Evolutionary conservation across 2,888 invertebrate genomes (phyloP), one percentile per base, ranked within the genome.

Genomic region (Xestia c-nigrum): DNA sequence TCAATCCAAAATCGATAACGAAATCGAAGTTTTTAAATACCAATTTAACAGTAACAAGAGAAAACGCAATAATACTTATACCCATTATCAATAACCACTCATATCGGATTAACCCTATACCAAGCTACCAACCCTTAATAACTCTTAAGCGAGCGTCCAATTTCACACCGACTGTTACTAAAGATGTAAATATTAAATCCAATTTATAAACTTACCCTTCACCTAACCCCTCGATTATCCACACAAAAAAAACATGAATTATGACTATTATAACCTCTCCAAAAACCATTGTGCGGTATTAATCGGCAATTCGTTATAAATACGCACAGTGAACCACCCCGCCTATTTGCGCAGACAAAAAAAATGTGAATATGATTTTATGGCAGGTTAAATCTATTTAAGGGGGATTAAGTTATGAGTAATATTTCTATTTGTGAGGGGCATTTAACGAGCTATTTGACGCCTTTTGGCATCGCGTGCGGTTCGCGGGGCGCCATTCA

Each of bases 111-210:
- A 85, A 91, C 91, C 93, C 95, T 95, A 94, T 95, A 95, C 95
- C 90, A 94, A 93, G 92, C 90, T 95, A 95, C 95, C 90, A 94
- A 93, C 92, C 91, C 88, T 87, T 87, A 90, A 92, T 90, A 92
- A 91, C 95, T 93, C 96, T 95, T 93, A 92, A 94, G 89, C 89
- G 94, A 91, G 94, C 95, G 94, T 95, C 93, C 96, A 96, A 96
- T 96, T 96, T 96, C 96, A 95, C 96, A 96, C 95, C 94, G 93
- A 95, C 93, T 94, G 95, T 94, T 94, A 89, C 94, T 90, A 94
- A 94, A 94, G 94, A 95, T 92, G 93, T 94, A 96, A 96, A 96
- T 96, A 96, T 96, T 96, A 95, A 95, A 96, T 96, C 96, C 96
- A 96, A 96, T 96, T 95, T 94, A 94, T 91, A 83, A 92, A 93